These are phyloP conservation scores for Drosophila sordidula DNA, from an alignment of 2,888 invertebrate species.

Conservation along the genomic window DNA sequence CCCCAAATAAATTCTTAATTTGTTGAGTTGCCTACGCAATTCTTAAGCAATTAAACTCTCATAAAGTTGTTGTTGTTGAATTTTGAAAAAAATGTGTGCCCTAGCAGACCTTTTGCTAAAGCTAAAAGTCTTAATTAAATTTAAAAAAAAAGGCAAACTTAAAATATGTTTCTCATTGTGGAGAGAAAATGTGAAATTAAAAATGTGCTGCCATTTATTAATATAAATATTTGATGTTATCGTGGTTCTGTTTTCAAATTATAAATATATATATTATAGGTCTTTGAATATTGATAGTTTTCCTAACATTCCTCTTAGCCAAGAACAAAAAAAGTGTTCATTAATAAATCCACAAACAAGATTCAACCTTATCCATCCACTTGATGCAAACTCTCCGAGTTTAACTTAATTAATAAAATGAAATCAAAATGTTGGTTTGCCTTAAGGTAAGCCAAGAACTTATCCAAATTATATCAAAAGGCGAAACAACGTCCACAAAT, in stretches of 20 bases:
- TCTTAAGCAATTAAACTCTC: conserved; percentile 45
- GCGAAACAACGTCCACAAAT: conserved; percentile 30
- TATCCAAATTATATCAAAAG: conserved; percentile 48
- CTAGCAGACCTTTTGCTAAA: conserved; percentile 15
- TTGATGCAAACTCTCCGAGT: not conserved
- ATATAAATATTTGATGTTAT: too few relatives aligned
- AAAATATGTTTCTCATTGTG: not conserved
- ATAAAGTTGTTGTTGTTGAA: conserved; percentile 10
- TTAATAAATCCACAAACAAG: not conserved
- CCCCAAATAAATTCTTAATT: conserved; percentile 47
- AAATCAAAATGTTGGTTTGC: conserved; percentile 20
- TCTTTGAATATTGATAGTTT: too few relatives aligned
- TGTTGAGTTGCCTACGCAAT: conserved; percentile 17
- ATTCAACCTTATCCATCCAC: not conserved
- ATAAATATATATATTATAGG: too few relatives aligned
- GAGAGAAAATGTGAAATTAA: too few relatives aligned
- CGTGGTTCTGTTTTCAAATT: too few relatives aligned
- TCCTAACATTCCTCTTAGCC: too few relatives aligned
- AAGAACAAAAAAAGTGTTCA: too few relatives aligned
- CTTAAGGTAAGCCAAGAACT: conserved; percentile 19
- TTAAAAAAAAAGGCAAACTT: not conserved
- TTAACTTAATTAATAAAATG: conserved; percentile 1
- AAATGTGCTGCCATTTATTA: too few relatives aligned
- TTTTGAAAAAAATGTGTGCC: not conserved
- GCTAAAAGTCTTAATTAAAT: conserved; percentile 3